These are phyloP conservation scores for Diploscapter pachys DNA, from an alignment of 1,140 invertebrate genomes.

Conservation along the genomic window DNA sequence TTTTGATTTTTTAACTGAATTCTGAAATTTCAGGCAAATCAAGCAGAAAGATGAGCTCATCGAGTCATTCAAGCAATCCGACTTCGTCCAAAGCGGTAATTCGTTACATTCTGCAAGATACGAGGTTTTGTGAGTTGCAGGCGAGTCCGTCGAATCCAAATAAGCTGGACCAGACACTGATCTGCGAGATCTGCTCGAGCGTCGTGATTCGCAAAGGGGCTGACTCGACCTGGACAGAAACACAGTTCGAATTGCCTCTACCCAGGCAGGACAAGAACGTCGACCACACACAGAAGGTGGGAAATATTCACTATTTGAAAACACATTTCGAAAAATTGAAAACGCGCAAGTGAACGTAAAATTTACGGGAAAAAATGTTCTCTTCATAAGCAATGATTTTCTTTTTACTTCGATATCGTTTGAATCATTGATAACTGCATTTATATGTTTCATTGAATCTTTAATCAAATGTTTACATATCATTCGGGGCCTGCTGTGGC, in stretches of 20 bases:
- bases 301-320: background rate
- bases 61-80: too few relatives aligned
- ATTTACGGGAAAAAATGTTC: background rate
- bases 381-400: constrained; percentile 1
- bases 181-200: constrained; percentile 17
- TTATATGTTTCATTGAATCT: background rate
- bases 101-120: too few relatives aligned
- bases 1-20: too few relatives aligned
- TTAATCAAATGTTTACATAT: background rate
- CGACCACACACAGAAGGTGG: constrained; percentile 19
- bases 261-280: constrained; percentile 25
- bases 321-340: background rate
- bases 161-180: background rate
- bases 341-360: background rate
- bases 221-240: background rate
- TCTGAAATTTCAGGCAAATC: too few relatives aligned
- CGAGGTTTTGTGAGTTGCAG: too few relatives aligned
- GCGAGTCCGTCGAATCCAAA: too few relatives aligned
- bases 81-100: too few relatives aligned
- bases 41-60: too few relatives aligned
- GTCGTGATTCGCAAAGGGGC: constrained; percentile 16
- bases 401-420: background rate
- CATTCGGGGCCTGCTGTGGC: too few relatives aligned
- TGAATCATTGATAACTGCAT: background rate
- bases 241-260: constrained; percentile 14